These are phyloP conservation scores for Strix aluco DNA, from an alignment of 2,113 vertebrate genomes.

Conservation along the genomic window DNA sequence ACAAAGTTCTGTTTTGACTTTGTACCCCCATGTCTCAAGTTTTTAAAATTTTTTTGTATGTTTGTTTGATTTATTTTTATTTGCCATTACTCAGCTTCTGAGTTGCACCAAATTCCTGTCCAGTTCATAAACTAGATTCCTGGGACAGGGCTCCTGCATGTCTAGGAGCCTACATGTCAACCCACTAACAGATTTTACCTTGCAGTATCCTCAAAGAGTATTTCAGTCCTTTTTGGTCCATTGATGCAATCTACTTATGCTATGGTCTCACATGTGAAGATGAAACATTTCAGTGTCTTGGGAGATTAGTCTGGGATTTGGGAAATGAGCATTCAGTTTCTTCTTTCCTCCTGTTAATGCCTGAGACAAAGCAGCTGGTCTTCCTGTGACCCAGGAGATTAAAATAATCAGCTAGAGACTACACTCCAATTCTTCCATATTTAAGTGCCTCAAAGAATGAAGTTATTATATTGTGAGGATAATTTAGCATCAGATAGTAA, in stretches of 20 bases:
- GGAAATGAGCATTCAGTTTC: neutral
- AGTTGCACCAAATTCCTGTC: neutral
- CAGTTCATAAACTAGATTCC: neutral
- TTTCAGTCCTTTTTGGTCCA: neutral
- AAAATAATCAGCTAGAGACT: neutral
- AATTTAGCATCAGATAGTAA: neutral
- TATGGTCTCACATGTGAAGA: neutral
- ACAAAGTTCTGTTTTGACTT: neutral
- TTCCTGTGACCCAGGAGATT: neutral
- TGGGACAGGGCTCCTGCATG: fast-evolving
- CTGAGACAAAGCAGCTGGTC: neutral
- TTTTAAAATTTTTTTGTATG: neutral
- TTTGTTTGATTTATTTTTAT: neutral
- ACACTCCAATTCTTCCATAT: neutral
- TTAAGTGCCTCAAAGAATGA: neutral
- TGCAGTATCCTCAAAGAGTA: neutral
- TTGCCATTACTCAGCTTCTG: neutral
- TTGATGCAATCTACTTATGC: neutral
- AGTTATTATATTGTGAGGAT: neutral
- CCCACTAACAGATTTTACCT: neutral
- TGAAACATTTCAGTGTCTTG: neutral
- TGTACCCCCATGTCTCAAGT: neutral
- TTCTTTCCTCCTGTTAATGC: neutral
- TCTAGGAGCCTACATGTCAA: neutral
- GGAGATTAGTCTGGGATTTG: neutral